Percentiles rank a stretch among this genome's conserved stretches.
Evolutionary conservation across 1,140 invertebrate species (phyloP).

Genomic region (Manduca sexta): DNA sequence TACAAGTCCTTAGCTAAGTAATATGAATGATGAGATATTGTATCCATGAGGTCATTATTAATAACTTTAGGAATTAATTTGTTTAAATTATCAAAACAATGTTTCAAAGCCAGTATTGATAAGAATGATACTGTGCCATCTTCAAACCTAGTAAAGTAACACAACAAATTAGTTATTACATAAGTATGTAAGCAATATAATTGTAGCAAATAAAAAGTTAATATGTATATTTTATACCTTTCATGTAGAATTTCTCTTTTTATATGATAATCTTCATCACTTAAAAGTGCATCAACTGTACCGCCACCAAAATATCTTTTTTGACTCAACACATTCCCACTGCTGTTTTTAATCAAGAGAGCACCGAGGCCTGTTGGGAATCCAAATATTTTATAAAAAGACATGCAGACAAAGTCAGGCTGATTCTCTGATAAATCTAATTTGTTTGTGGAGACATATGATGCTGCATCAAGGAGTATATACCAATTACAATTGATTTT

Average conservation of each 20-base stretch:
- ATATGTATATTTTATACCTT: too few species aligned
- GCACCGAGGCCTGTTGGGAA: constrained; percentile 96
- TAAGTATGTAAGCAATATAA: too few species aligned
- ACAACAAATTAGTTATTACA: too few species aligned
- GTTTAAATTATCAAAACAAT: constrained; percentile 85
- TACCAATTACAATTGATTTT: constrained; percentile 78
- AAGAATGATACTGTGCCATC: constrained; percentile 94
- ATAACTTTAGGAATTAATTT: constrained; percentile 68
- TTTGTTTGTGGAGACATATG: constrained; percentile 84
- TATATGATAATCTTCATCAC: constrained; percentile 80
- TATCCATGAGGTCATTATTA: constrained; percentile 76
- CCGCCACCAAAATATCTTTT: constrained; percentile 94
- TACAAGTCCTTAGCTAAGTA: constrained; percentile 84
- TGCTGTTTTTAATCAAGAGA: constrained; percentile 84
- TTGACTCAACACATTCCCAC: constrained; percentile 74
- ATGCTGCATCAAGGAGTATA: constrained; percentile 90
- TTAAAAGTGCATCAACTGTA: constrained; percentile 87
- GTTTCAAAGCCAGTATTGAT: constrained; percentile 85
- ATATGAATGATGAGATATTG: constrained; percentile 84
- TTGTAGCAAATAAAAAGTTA: too few species aligned
- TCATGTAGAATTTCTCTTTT: constrained; percentile 79
- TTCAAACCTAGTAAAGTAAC: constrained; percentile 85
- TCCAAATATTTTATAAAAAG: constrained; percentile 99
- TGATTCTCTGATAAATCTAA: constrained; percentile 82
- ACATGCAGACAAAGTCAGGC: constrained; percentile 93